Evolutionary conservation across 2,888 invertebrate genomes (phyloP).

Genomic region (Meteorus cinctellus): DNA sequence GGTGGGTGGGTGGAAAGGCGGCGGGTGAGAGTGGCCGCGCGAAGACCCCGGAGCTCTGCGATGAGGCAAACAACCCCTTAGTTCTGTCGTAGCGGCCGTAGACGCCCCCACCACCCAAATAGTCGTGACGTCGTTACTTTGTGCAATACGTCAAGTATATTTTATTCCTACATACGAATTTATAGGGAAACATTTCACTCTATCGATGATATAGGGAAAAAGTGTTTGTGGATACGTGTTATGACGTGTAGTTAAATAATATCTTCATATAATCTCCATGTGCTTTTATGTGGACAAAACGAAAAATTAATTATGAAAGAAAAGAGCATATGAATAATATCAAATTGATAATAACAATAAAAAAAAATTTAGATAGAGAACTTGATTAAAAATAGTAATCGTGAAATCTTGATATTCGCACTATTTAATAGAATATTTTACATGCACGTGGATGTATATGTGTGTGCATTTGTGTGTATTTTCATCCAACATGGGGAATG

Average conservation of each 20-base stretch:
- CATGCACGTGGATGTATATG: neutral
- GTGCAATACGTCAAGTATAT: slow-evolving; percentile 54
- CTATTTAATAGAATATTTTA: slow-evolving; percentile 12
- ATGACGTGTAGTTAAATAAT: too few relatives aligned
- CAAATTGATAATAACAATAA: neutral
- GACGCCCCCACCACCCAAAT: slow-evolving; percentile 69
- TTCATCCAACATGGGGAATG: slow-evolving; percentile 36
- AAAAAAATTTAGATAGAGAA: neutral
- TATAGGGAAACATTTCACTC: too few relatives aligned
- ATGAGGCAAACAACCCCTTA: slow-evolving; percentile 72
- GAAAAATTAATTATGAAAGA: neutral
- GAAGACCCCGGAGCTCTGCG: slow-evolving; percentile 65
- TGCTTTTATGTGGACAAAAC: too few relatives aligned
- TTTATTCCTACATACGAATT: too few relatives aligned
- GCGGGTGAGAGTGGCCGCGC: slow-evolving; percentile 55
- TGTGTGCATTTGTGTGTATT: neutral
- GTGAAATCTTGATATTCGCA: slow-evolving; percentile 3
- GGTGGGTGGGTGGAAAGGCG: slow-evolving; percentile 40
- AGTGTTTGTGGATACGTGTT: too few relatives aligned
- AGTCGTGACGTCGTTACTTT: slow-evolving; percentile 54
- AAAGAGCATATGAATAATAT: neutral
- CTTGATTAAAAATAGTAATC: neutral
- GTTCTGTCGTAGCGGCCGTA: slow-evolving; percentile 71
- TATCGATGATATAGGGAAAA: too few relatives aligned
- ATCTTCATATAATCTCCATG: too few relatives aligned